Evolutionary conservation across 2,113 vertebrate genomes (phyloP), one percentile per base, ranked within the genome.

Genomic region (Tonatia bakeri): DNA sequence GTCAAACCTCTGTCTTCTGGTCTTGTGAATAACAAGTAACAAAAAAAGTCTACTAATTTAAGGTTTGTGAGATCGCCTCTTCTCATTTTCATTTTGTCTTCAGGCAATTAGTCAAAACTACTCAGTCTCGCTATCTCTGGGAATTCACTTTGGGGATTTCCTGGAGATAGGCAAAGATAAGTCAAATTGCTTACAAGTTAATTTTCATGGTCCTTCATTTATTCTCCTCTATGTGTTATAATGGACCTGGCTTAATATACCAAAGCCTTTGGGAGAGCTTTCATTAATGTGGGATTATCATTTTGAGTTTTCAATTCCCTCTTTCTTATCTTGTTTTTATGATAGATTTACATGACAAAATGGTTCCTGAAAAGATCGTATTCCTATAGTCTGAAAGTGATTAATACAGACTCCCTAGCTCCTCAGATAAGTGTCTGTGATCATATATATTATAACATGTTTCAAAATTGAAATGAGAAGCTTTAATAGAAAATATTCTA

Each of bases 321-420:
- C 73, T 92, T 95, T 96, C 56, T n/a, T 85, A 24, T 64, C 20
- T 64, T 96, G 43, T 86, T 86, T 73, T 87, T 96, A 56, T 31
- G 40, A 92, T n/a, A 92, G 45, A 90, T 79, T 92, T 95, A 80
- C 69, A 95, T 77, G 52, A 67, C 59, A 91, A 85, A 47, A 93
- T 96, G 61, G 33, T 88, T 94, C 81, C 56, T 85, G 38, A 88
- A 86, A 50, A 92, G 16, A 61, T 80, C 28, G 59, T 84, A 88
- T 85, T 94, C 43, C 33, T 92, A 56, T 81, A 90, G 87, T 76
- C 20, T 96, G 20, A 77, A 88, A 93, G 28, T 93, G 31, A 95
- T 94, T 86, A 77, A 82, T 45, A 91, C 26, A 91, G 36, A 31
- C 12, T 50, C 4, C 20, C 20, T 1, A 88, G 40, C 1, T 94